Conservation (phyloP, 1,140 invertebrate species). For the Spodoptera frugiperda region DNA sequence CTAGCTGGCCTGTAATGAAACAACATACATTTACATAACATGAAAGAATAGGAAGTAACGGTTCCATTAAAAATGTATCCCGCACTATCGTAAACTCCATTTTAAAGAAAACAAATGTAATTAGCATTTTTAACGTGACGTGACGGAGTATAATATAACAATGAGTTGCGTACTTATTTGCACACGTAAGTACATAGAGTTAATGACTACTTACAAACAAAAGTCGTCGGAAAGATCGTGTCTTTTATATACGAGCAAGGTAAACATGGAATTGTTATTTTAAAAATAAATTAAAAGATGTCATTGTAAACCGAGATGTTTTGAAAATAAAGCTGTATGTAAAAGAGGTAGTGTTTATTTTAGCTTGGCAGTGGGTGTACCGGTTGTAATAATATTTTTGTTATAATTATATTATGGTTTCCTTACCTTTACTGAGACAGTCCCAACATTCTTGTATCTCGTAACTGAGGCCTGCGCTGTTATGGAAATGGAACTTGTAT, state of each 20-base stretch:
- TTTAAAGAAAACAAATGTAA: neutral
- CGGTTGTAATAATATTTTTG: constrained; percentile 12
- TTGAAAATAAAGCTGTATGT: constrained; percentile 22
- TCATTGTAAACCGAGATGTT: constrained; percentile 10
- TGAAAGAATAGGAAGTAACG: neutral
- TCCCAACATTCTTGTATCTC: constrained; percentile 89
- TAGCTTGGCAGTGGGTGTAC: neutral
- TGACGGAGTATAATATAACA: neutral
- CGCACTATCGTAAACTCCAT: neutral
- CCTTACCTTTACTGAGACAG: constrained; percentile 75
- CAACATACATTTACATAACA: neutral
- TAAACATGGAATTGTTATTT: constrained; percentile 33
- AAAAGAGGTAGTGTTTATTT: neutral
- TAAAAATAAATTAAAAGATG: constrained; percentile 8
- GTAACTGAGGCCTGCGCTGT: constrained; percentile 90
- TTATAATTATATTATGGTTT: neutral
- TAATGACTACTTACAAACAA: constrained; percentile 30
- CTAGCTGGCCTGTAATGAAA: constrained; percentile 87
- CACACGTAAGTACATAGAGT: constrained; percentile 16
- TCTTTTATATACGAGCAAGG: neutral
- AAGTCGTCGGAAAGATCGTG: constrained; percentile 21
- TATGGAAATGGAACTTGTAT: constrained; percentile 87
- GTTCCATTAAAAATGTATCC: neutral
- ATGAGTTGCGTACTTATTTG: constrained; percentile 27
- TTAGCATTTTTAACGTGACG: constrained; percentile 34